Conservation (phyloP, 2,888 invertebrate genomes). For the Rhagonycha fulva region DNA sequence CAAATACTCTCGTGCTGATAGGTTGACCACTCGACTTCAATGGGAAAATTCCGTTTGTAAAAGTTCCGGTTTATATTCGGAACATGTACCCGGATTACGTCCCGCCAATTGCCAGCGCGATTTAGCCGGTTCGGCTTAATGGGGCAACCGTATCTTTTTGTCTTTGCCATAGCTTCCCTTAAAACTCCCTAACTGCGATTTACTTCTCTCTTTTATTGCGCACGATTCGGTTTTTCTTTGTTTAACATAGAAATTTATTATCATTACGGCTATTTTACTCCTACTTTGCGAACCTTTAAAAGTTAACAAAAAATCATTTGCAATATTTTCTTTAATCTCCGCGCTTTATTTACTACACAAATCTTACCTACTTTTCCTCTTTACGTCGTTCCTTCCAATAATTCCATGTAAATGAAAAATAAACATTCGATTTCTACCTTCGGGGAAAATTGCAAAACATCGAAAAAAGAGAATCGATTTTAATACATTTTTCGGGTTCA, state of each 20-base stretch:
- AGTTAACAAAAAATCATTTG: conserved; percentile 1
- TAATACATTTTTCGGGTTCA: not conserved
- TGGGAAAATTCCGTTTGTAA: conserved; percentile 20
- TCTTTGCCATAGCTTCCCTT: conserved; percentile 13
- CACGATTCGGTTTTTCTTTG: conserved; percentile 15
- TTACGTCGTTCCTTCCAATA: not conserved
- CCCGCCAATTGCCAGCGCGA: conserved; percentile 27
- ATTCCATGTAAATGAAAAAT: not conserved
- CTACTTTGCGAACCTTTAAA: conserved; percentile 8
- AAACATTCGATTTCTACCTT: not conserved
- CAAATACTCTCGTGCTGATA: conserved; percentile 22
- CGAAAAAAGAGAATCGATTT: not conserved
- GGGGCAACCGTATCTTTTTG: conserved; percentile 19
- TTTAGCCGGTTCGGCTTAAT: conserved; percentile 26
- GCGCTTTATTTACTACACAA: not conserved
- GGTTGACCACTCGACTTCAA: conserved; percentile 26
- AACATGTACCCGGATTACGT: conserved; percentile 28
- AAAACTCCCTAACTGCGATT: conserved; percentile 10
- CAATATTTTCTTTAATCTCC: not conserved
- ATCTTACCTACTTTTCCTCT: not conserved
- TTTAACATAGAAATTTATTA: conserved; percentile 15
- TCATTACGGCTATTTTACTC: conserved; percentile 5
- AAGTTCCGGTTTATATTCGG: conserved; percentile 26
- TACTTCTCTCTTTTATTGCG: conserved; percentile 17
- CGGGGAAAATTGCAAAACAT: not conserved